phyloP scores from a whole-genome alignment of 2,113 vertebrate genomes.

The Microtus pennsylvanicus region DNA sequence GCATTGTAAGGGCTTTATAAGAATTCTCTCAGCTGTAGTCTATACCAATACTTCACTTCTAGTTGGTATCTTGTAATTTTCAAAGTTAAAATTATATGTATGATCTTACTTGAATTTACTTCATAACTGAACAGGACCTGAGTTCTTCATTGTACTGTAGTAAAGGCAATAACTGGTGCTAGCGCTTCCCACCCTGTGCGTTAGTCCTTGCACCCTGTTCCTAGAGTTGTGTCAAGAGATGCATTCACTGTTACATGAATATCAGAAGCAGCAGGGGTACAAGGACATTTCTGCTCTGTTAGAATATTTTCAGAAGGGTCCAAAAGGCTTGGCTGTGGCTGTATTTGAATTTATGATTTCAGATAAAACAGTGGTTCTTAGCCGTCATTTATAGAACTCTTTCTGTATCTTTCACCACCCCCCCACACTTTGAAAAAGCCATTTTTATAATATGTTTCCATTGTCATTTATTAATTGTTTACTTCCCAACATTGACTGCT shows the following conservation, averaged over 20 bases:
- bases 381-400: background rate
- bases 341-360: background rate
- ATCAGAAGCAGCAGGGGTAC: background rate
- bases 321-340: background rate
- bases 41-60: accelerated
- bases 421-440: background rate
- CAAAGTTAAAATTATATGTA: background rate
- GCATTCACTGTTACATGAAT: background rate
- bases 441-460: background rate
- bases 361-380: constrained; percentile 10
- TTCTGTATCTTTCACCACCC: background rate
- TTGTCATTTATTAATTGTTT: background rate
- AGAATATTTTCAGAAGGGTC: background rate
- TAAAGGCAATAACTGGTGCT: background rate
- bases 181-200: no score
- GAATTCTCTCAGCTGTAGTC: background rate
- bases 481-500: background rate
- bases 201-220: accelerated
- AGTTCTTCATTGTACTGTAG: background rate
- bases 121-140: background rate
- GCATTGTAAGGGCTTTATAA: accelerated
- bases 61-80: background rate
- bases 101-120: background rate
- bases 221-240: background rate
- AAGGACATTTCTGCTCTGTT: background rate